A percentile compares a stretch with the other conserved stretches of the same genome.
Conservation (phyloP, 2,888 invertebrate species). For the Ryuthela nishihirai region DNA sequence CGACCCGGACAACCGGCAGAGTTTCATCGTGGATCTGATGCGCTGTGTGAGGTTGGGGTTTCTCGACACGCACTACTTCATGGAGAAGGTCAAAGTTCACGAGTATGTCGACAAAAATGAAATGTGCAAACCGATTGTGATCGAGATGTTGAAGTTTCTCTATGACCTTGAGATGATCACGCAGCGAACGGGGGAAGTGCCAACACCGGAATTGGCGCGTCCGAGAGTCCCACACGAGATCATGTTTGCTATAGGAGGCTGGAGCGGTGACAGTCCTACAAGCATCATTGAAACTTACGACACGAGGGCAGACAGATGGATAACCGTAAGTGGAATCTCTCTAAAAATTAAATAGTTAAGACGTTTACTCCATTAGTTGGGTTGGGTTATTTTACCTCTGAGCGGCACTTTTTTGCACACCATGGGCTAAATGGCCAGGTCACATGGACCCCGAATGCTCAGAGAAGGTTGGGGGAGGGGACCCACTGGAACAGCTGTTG, state of each 20-base stretch:
- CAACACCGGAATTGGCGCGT: constrained; percentile 73
- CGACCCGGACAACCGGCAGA: constrained; percentile 67
- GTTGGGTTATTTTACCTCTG: too few relatives aligned
- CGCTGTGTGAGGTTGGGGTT: constrained; percentile 63
- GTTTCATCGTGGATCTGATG: constrained; percentile 65
- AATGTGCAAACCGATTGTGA: constrained; percentile 78
- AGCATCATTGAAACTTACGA: constrained; percentile 83
- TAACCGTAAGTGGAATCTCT: constrained; percentile 61
- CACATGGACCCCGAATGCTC: too few relatives aligned
- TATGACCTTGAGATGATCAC: constrained; percentile 87
- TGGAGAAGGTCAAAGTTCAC: constrained; percentile 82
- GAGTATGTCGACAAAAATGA: constrained; percentile 71
- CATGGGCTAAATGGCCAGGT: too few relatives aligned
- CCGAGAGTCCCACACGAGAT: constrained; percentile 79
- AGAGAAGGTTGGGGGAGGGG: too few relatives aligned
- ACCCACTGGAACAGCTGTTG: too few relatives aligned
- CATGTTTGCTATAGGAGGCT: constrained; percentile 77
- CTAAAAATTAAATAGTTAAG: too few relatives aligned
- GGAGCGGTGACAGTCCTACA: constrained; percentile 67
- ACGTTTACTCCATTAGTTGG: too few relatives aligned
- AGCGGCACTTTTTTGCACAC: too few relatives aligned
- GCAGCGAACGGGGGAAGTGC: constrained; percentile 73
- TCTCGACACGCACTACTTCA: constrained; percentile 81
- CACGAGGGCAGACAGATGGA: constrained; percentile 84
- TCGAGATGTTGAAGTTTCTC: constrained; percentile 84